These are phyloP conservation scores for Cynodonichthys magdalenae DNA, from an alignment of 2,797 vertebrate genomes.

Conservation along the genomic window DNA sequence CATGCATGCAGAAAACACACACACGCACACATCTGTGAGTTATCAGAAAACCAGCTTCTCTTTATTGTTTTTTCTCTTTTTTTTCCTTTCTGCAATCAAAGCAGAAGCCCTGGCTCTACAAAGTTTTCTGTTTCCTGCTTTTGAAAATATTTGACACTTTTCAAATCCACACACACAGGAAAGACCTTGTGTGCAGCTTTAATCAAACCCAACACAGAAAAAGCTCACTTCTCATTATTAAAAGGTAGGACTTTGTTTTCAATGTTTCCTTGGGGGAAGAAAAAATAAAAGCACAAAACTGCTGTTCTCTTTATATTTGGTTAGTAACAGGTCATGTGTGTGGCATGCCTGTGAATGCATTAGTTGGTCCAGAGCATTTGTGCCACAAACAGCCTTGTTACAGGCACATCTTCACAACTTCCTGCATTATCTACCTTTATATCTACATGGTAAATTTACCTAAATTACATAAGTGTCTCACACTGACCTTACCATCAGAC, in stretches of 20 bases:
- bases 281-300: slow-evolving; percentile 25
- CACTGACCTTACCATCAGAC: slow-evolving; percentile 40
- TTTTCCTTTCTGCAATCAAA: slow-evolving; percentile 11
- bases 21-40: not conserved
- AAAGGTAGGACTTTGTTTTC: not conserved
- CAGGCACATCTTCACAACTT: not conserved
- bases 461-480: slow-evolving; percentile 6
- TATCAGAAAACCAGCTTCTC: slow-evolving; percentile 25
- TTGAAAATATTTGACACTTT: slow-evolving; percentile 23
- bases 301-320: slow-evolving; percentile 42
- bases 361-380: slow-evolving; percentile 5
- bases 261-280: slow-evolving; percentile 13
- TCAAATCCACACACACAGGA: slow-evolving; percentile 9
- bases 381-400: slow-evolving; percentile 24
- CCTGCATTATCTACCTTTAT: slow-evolving; percentile 8
- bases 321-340: slow-evolving; percentile 58
- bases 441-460: not conserved
- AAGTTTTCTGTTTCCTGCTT: not conserved
- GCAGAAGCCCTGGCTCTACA: slow-evolving; percentile 3
- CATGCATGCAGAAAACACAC: slow-evolving; percentile 46
- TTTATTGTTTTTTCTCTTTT: slow-evolving; percentile 4
- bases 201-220: slow-evolving; percentile 6
- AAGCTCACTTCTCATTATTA: slow-evolving; percentile 13
- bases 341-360: slow-evolving; percentile 34
- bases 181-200: slow-evolving; percentile 12